Conservation (phyloP, 53 echinoderm and acorn worm species). For the Paracentrotus lividus region DNA sequence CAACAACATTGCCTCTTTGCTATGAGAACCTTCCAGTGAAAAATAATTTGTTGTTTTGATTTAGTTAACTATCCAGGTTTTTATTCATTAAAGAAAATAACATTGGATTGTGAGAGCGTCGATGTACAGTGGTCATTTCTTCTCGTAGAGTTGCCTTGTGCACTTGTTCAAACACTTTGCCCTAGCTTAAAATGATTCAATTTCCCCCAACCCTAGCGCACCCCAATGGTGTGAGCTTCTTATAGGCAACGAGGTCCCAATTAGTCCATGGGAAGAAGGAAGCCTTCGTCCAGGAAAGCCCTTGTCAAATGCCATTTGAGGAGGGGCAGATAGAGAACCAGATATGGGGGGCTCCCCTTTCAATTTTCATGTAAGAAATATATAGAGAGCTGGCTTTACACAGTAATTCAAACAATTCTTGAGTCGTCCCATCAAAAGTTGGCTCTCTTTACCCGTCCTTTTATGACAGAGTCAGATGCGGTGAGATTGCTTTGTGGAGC, state of each 20-base stretch:
- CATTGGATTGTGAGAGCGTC: neutral
- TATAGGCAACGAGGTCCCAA: constrained; percentile 52
- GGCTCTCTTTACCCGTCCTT: neutral
- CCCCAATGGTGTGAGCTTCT: neutral
- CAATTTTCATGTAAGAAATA: neutral
- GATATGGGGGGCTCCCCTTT: constrained; percentile 65
- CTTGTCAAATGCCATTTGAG: constrained; percentile 70
- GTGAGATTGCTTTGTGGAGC: constrained; percentile 6
- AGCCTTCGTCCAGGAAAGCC: constrained; percentile 56
- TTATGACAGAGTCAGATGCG: neutral
- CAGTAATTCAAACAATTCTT: constrained; percentile 6
- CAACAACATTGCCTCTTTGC: neutral
- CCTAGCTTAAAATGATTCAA: constrained; percentile 55
- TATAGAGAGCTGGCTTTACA: neutral
- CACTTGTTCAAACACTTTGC: constrained; percentile 37
- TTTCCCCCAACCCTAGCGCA: constrained; percentile 42
- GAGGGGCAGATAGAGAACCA: constrained; percentile 59
- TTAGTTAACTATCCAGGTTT: neutral
- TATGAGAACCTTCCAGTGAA: neutral
- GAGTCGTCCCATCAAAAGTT: neutral
- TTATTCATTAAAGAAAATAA: neutral
- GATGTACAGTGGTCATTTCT: neutral
- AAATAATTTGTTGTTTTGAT: neutral
- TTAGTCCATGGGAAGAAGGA: constrained; percentile 23
- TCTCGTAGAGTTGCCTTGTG: too few relatives aligned